Evolutionary conservation across 30 jellyfish, hydroid and myxozoan genomes (phyloP), one percentile per base, ranked within the genome.

Genomic region (Aurelia aurita): DNA sequence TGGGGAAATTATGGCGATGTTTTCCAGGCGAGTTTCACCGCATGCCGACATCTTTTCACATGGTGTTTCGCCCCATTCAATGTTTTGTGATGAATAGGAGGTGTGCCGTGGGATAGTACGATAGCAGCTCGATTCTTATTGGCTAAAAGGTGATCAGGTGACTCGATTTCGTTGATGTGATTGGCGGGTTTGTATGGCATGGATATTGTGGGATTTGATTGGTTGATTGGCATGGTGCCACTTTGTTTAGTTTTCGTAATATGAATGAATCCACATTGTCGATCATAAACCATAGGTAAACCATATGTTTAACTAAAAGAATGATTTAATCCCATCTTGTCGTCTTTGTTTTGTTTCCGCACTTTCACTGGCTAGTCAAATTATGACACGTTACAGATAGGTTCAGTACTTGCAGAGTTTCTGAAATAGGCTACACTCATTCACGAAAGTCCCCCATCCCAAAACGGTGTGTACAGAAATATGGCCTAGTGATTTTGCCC

Each of bases 51-150:
- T 15, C n/a, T 27, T 28, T 51, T 18, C 70, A 14, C 74, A 46
- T 58, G 47, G 45, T 55, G 44, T 15, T 80, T 39, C 29, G 39
- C 72, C 8, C 78, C 82, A 70, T 83, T 83, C 81, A 70, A 8
- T 32, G 53, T 20, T 57, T 83, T 71, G 74, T 43, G n/a, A n/a
- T 81, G 93, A 83, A 83, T 83, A 74, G 70, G 93, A 83, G 93
- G 93, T 86, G 93, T 83, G 93, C 72, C 87, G 93, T 66, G 87
- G 93, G 93, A 76, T 47, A 46, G 93, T 16, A 54, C 22, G 44
- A 59, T 51, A 25, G 63, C 27, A 8, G 15, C 51, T n/a, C 69
- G 61, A 1, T 29, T 34, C 54, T 77, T 22, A 77, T 60, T 77
- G 75, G 79, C 26, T 35, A 4, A 32, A 67, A 7, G 21, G 14